These are phyloP conservation scores for Speoplatyrhinus poulsoni DNA, from an alignment of 2,113 vertebrate genomes.

Conservation along the genomic window DNA sequence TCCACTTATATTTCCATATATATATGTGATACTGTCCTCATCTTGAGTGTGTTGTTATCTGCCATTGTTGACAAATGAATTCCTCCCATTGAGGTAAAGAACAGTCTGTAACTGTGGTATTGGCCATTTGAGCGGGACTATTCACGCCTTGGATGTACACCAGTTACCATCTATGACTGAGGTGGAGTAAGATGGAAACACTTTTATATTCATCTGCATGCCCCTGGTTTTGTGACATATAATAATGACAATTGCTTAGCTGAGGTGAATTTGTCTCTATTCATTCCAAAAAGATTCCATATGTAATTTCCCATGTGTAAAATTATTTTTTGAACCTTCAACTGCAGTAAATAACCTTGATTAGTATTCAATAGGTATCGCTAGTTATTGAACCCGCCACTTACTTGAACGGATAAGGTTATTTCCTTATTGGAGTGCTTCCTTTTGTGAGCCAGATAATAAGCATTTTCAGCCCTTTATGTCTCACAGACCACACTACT, in stretches of 20 bases:
- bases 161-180: conserved; percentile 30
- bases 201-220: conserved; percentile 52
- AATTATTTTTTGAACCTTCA: conserved; percentile 61
- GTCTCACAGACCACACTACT: conserved; percentile 25
- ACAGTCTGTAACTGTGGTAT: conserved; percentile 27
- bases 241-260: conserved; percentile 42
- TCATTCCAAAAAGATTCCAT: conserved; percentile 47
- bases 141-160: conserved; percentile 27
- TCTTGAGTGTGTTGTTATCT: conserved; percentile 40
- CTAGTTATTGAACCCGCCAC: conserved; percentile 59
- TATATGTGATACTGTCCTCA: conserved; percentile 38
- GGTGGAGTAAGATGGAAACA: conserved; percentile 34
- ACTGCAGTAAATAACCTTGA: conserved; percentile 55
- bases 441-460: conserved; percentile 34
- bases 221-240: conserved; percentile 27
- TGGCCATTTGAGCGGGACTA: conserved; percentile 26
- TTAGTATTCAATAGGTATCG: conserved; percentile 62
- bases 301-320: conserved; percentile 59
- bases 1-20: conserved; percentile 44
- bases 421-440: conserved; percentile 58
- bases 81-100: conserved; percentile 10
- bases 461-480: conserved; percentile 38
- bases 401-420: conserved; percentile 67
- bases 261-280: conserved; percentile 54
- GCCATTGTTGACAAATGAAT: conserved; percentile 29